Base-by-base conservation (phyloP, 2,888 invertebrate genomes). In the Netelia inedita region DNA sequence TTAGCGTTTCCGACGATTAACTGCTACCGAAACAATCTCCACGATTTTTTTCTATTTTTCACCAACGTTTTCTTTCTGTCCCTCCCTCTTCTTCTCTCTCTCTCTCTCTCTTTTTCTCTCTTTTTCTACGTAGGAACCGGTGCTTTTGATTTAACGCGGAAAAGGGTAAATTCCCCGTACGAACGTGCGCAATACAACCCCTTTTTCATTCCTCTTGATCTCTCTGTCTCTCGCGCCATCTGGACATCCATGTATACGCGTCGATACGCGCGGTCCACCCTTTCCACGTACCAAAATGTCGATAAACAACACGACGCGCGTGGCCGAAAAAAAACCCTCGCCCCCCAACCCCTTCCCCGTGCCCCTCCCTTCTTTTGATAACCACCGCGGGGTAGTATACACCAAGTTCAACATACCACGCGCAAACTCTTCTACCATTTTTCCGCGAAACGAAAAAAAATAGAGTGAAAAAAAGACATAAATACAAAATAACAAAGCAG, bases 261-360 rank as follows among this genome's bases (percentile, higher is more conserved):
- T 53, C 68, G 46, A 23, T 16, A 14, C 50, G 23, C 19, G 1
- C 63, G 43, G 57, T n/a, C 57, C 50, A n/a, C 61, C 73, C 63
- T 16, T 66, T 53, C 57, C 46, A 63, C 73, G 76, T 83, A 79
- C 63, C 87, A 89, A 89, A 91, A 90, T 89, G 89, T 91, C 90
- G 90, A 91, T 91, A 90, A 91, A 91, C 90, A 91, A 91, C 90
- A 90, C 35, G 35, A 88, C 88, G 90, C 66, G 76, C 75, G 85
- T 80, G 85, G 82, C 80, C 80, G 78, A 82, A 84, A 74, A 73
- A 69, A 53, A 61, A 61, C 35, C 6, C 35, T 0, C 35, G 5
- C 35, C 35, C 35, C 35, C 35, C 10, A 2, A 1, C 43, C 5
- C 2, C 43, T 16, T 41, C 16, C 28, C 46, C 19, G 41, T 72